Conservation (phyloP, 2,797 vertebrate species). For the Eulemur rubriventer region DNA sequence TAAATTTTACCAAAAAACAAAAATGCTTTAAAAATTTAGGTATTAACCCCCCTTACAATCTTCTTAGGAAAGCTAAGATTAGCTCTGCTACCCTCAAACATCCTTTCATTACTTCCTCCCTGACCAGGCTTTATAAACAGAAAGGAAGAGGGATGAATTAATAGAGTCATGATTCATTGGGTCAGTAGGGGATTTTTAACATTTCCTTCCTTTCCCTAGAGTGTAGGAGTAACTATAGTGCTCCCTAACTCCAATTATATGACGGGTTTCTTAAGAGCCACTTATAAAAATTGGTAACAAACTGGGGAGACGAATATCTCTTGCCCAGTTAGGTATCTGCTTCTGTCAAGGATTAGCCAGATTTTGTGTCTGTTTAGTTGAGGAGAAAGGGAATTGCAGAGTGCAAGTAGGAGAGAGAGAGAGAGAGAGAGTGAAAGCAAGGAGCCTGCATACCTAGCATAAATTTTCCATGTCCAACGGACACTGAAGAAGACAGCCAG, state of each 20-base stretch:
- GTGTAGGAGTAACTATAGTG: neutral
- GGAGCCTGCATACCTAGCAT: neutral
- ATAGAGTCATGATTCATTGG: neutral
- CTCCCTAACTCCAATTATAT: neutral
- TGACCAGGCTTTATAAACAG: neutral
- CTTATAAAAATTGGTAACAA: neutral
- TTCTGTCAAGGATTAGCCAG: neutral
- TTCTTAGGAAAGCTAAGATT: neutral
- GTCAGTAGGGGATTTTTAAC: neutral
- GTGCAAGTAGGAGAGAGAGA: no score
- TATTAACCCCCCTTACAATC: neutral
- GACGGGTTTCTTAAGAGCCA: neutral
- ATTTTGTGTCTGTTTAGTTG: neutral
- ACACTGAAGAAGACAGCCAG: neutral
- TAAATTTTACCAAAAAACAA: neutral
- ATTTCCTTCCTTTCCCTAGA: neutral
- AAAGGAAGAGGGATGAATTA: neutral
- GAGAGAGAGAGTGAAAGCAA: neutral
- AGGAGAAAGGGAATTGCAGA: neutral
- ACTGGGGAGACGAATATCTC: neutral
- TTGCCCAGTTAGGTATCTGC: neutral
- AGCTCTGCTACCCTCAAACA: neutral
- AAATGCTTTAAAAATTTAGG: neutral
- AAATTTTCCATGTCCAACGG: neutral
- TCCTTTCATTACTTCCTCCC: neutral